Conservation (phyloP, 2,797 vertebrate genomes). For the Tokudaia tokunoshimensis region DNA sequence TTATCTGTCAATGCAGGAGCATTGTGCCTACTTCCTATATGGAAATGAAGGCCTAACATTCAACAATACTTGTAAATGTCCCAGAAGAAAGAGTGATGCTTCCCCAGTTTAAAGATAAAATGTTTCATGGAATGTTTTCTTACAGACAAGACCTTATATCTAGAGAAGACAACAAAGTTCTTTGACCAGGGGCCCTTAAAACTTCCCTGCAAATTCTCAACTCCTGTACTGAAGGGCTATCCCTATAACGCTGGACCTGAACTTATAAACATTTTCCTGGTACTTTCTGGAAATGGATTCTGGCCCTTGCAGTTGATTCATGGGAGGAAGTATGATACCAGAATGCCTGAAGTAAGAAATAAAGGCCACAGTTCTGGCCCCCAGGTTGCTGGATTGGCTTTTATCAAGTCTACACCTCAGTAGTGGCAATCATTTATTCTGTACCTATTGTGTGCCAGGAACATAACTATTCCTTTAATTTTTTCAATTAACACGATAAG, state of each 20-base stretch:
- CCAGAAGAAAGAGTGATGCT: background rate
- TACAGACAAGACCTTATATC: background rate
- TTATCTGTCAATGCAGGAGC: background rate
- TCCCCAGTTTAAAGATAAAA: background rate
- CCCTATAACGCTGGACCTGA: background rate
- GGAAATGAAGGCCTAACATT: background rate
- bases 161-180: background rate
- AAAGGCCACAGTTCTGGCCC: background rate
- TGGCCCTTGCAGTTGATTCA: background rate
- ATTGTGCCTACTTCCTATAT: background rate
- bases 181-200: background rate
- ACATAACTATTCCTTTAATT: background rate
- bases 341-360: background rate
- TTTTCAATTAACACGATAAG: background rate
- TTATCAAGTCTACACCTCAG: background rate
- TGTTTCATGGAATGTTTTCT: background rate
- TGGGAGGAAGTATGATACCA: rapidly evolving
- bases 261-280: background rate
- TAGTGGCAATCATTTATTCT: background rate
- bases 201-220: background rate
- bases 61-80: background rate
- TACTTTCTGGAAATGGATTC: background rate
- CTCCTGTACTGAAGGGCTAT: rapidly evolving
- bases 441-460: background rate
- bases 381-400: background rate